A percentile compares a stretch with the other conserved stretches of the same genome.
phyloP scores from a whole-genome alignment of 35 echinoderm and acorn worm genomes.

The Ophiothrix spiculata region DNA sequence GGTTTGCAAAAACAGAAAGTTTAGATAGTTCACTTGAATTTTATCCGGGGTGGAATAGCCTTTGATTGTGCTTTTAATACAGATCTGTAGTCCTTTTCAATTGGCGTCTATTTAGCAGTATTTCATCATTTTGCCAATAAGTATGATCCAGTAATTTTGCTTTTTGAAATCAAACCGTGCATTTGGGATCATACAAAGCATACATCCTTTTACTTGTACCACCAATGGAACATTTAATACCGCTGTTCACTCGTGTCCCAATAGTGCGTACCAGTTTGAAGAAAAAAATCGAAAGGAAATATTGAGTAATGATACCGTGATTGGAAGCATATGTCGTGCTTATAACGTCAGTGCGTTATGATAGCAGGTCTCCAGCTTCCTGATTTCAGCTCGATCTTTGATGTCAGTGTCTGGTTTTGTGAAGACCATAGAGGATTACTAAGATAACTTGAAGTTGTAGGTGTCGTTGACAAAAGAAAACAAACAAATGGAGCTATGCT shows the following conservation, averaged over 20 bases:
- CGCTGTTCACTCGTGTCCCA: neutral
- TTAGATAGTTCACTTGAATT: too few relatives aligned
- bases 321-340: neutral
- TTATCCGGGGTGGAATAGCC: too few relatives aligned
- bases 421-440: neutral
- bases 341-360: neutral
- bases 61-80: too few relatives aligned
- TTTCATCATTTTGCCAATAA: too few relatives aligned
- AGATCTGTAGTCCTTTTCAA: too few relatives aligned
- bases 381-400: neutral
- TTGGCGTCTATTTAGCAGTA: too few relatives aligned
- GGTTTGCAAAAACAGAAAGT: neutral
- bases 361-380: neutral
- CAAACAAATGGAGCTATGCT: neutral
- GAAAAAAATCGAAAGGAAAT: neutral
- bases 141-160: too few relatives aligned
- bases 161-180: too few relatives aligned
- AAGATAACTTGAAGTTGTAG: neutral
- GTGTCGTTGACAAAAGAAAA: constrained; percentile 7
- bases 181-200: neutral
- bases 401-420: neutral
- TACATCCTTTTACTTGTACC: neutral
- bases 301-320: neutral
- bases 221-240: neutral
- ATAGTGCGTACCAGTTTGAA: neutral